Conservation (phyloP, 37 sponge, comb jelly and placozoan genomes). For the Cladorhizidae sp. region DNA sequence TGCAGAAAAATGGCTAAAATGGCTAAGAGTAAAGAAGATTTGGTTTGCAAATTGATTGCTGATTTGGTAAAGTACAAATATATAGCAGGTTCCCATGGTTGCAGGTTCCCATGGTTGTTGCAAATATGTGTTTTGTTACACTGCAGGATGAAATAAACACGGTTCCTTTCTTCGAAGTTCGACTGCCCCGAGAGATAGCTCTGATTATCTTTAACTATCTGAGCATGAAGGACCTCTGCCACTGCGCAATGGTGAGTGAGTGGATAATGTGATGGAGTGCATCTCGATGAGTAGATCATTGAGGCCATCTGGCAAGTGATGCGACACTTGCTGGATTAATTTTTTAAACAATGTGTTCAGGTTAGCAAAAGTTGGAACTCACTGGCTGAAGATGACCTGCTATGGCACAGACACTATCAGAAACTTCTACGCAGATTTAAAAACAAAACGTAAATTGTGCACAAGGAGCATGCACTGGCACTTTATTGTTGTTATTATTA, state of each 20-base stretch:
- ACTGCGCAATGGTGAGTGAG: constrained; percentile 52
- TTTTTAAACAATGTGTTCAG: constrained; percentile 29
- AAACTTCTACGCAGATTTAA: constrained; percentile 13
- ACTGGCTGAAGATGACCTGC: constrained; percentile 76
- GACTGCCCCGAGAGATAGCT: constrained; percentile 73
- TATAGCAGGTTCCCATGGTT: neutral
- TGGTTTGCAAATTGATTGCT: constrained; percentile 60
- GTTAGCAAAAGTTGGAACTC: constrained; percentile 73
- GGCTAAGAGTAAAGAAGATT: constrained; percentile 18
- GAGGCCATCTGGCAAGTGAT: neutral
- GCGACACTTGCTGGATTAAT: neutral
- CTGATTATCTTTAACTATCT: constrained; percentile 62
- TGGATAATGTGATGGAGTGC: too few relatives aligned
- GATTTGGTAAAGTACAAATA: constrained; percentile 60
- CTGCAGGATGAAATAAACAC: constrained; percentile 77
- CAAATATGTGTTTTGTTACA: neutral
- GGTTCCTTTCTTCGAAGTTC: constrained; percentile 82
- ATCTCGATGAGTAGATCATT: neutral
- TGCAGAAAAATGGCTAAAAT: neutral
- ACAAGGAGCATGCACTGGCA: too few relatives aligned
- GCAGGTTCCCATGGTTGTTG: constrained; percentile 1
- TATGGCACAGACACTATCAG: constrained; percentile 60
- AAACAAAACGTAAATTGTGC: too few relatives aligned
- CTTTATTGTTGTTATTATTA: too few relatives aligned
- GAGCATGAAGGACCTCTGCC: constrained; percentile 54